Percentiles rank a stretch among this genome's conserved stretches.
These are phyloP conservation scores for Mandrillus leucophaeus DNA, from an alignment of 2,113 vertebrate genomes.

Conservation along the genomic window DNA sequence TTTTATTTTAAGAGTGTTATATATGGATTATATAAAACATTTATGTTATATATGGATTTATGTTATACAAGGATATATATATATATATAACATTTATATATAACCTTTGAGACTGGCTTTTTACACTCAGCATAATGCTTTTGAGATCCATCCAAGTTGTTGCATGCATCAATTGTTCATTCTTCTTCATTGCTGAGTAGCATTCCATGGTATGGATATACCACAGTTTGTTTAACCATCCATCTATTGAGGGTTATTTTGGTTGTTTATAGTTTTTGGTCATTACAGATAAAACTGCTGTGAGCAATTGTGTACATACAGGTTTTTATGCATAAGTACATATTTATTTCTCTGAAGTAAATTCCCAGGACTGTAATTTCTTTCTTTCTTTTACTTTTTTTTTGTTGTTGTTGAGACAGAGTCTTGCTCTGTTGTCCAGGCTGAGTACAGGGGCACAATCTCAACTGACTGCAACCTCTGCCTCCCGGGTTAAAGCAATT, in stretches of 20 bases:
- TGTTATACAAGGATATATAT: not conserved
- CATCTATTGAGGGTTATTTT: not conserved
- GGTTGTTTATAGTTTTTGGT: not conserved
- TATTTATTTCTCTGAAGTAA: not conserved
- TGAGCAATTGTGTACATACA: not conserved
- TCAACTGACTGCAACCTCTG: too few species aligned
- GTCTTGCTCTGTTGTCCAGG: too few species aligned
- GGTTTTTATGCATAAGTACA: not conserved
- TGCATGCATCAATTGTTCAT: not conserved
- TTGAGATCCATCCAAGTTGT: not conserved
- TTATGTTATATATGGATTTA: not conserved
- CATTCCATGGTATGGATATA: not conserved
- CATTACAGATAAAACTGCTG: not conserved
- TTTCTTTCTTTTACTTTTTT: not conserved
- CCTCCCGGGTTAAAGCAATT: too few species aligned
- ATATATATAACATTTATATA: not conserved
- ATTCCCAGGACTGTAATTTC: not conserved
- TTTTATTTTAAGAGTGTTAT: not conserved
- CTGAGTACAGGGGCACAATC: too few species aligned
- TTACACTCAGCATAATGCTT: not conserved
- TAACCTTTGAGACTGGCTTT: not conserved
- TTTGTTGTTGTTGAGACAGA: too few species aligned
- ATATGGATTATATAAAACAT: not conserved
- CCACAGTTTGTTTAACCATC: not conserved
- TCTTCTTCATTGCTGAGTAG: not conserved